Evolutionary conservation across 2,797 vertebrate genomes (phyloP).

Genomic region (Acomys russatus): DNA sequence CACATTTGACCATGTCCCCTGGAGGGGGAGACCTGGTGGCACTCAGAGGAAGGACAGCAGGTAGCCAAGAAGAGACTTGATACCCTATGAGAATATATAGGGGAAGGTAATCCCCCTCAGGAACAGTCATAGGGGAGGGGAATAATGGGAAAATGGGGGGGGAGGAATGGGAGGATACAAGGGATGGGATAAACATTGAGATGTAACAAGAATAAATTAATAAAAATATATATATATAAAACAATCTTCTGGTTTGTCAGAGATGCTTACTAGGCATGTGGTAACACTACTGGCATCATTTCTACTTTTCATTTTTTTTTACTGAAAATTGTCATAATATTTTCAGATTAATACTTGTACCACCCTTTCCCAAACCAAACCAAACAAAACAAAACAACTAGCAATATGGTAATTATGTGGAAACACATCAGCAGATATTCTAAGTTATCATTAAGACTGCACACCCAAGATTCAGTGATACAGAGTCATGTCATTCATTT

Average conservation of each 20-base stretch:
- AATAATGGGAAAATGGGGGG: too few species aligned
- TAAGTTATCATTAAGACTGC: neutral
- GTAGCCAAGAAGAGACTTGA: too few species aligned
- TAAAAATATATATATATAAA: too few species aligned
- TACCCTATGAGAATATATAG: too few species aligned
- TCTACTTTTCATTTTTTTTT: neutral
- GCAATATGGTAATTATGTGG: neutral
- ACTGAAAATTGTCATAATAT: neutral
- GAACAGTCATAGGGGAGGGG: too few species aligned
- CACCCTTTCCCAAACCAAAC: neutral
- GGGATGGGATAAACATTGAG: too few species aligned
- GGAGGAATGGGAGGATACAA: too few species aligned
- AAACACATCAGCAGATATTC: neutral
- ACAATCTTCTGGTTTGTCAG: neutral
- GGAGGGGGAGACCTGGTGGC: too few species aligned
- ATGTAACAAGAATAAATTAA: too few species aligned
- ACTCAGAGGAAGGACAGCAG: too few species aligned
- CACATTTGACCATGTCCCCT: too few species aligned
- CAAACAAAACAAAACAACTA: neutral
- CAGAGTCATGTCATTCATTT: neutral
- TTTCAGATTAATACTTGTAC: neutral
- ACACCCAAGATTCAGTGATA: neutral
- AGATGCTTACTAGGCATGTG: neutral
- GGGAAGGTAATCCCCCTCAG: too few species aligned
- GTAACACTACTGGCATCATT: neutral